Evolutionary conservation across 1,140 invertebrate genomes (phyloP), one percentile per base, ranked within the genome.

Genomic region (Drosophila rhopaloa): DNA sequence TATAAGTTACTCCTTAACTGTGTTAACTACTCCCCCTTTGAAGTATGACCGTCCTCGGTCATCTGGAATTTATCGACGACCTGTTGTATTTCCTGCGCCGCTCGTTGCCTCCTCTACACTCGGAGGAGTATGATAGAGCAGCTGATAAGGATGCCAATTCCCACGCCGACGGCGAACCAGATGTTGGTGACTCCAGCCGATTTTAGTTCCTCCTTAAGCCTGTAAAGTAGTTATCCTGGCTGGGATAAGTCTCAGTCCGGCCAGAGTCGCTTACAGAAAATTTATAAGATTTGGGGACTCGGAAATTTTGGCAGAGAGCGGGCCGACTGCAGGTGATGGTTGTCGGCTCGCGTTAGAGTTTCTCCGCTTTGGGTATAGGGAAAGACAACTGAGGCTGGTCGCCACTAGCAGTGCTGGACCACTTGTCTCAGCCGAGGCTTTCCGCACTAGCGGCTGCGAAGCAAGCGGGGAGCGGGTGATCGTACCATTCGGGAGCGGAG

Each of bases 101-200:
- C 16, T 16, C 16, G 16, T 16, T 16, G 16, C 16, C 16, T 16
- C 16, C 38, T 41, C 40, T 14, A 41, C 11, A 41, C n/a, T 41
- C 40, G 40, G 40, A 41, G 13, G 14, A 43, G 41, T 43, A 43
- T 0, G 41, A 16, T 9, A 5, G 38, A 40, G 13, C 38, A 40
- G 38, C 38, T 40, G 13, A 40, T 40, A 5, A n/a, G 13, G 5
- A 40, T 13, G 13, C 27, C 46, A 32, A 14, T 9, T 56, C 19
- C 32, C 13, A 41, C 43, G 38, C 66, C 58, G n/a, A 48, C 41
- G 8, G 29, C 43, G 57, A 48, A 54, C 66, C 66, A 61, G n/a
- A 40, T 53, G 11, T 48, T 46, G 7, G 40, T 43, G 19, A 47
- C 19, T 29, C 55, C 35, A 7, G 55, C 47, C 16, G 51, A 47